phyloP scores from a whole-genome alignment of 2,113 vertebrate genomes.

The Corvus moneduloides region DNA sequence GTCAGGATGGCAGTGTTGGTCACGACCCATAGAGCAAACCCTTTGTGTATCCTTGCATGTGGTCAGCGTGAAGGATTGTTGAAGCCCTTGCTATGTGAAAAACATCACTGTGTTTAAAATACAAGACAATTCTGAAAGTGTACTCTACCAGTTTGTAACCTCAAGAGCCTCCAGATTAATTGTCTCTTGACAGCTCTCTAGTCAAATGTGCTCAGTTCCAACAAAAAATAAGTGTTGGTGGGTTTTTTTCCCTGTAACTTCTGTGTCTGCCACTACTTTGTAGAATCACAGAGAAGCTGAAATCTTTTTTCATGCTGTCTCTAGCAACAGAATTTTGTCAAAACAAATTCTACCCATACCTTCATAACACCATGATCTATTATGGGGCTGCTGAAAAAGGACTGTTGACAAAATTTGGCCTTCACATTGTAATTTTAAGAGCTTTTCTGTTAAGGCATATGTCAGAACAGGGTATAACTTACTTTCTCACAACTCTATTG shows the following conservation, averaged over 20 bases:
- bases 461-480: background rate
- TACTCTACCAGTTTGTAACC: background rate
- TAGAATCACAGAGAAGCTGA: background rate
- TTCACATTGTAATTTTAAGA: background rate
- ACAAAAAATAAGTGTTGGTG: background rate
- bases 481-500: background rate
- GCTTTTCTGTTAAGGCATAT: background rate
- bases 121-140: background rate
- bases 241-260: accelerated
- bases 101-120: background rate
- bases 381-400: background rate
- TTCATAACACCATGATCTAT: background rate
- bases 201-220: background rate
- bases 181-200: background rate
- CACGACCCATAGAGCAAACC: background rate
- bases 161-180: background rate
- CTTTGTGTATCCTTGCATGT: background rate
- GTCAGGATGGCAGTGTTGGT: background rate
- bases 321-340: background rate
- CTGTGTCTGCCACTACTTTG: background rate
- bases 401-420: background rate
- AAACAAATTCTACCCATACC: background rate
- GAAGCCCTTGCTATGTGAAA: background rate
- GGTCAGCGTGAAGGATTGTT: background rate
- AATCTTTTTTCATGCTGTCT: background rate